These are phyloP conservation scores for Antrozous pallidus DNA, from an alignment of 2,797 vertebrate species.

Conservation along the genomic window DNA sequence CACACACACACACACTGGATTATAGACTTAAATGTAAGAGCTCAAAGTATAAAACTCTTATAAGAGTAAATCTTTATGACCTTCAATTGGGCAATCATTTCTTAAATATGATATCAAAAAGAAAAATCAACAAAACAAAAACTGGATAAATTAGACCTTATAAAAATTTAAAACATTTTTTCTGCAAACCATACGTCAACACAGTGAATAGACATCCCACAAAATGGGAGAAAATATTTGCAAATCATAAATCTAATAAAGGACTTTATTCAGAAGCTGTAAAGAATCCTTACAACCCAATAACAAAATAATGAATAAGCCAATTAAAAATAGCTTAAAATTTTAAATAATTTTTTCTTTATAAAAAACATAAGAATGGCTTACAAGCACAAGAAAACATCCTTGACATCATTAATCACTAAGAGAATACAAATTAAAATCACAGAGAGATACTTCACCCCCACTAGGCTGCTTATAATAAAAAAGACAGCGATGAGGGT, in stretches of 20 bases:
- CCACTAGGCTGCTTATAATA: neutral
- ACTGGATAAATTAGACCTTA: neutral
- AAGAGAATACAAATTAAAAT: neutral
- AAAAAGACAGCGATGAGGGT: neutral
- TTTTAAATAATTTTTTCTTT: neutral
- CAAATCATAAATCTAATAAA: neutral
- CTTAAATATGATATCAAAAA: neutral
- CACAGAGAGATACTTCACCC: neutral
- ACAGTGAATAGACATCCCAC: neutral
- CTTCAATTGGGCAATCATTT: neutral
- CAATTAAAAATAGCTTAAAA: neutral
- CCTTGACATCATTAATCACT: neutral
- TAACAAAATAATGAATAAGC: neutral
- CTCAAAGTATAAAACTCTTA: neutral
- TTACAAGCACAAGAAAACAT: neutral
- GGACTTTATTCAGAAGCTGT: neutral
- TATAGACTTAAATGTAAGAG: neutral
- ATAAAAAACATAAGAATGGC: neutral
- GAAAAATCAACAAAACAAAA: neutral
- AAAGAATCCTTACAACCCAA: neutral
- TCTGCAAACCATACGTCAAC: neutral
- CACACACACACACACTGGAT: neutral
- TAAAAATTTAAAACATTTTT: conserved; percentile 10
- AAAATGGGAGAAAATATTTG: neutral
- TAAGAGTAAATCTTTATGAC: neutral